Conservation (phyloP, 2,888 invertebrate genomes). For the Pherbina coryleti region DNA sequence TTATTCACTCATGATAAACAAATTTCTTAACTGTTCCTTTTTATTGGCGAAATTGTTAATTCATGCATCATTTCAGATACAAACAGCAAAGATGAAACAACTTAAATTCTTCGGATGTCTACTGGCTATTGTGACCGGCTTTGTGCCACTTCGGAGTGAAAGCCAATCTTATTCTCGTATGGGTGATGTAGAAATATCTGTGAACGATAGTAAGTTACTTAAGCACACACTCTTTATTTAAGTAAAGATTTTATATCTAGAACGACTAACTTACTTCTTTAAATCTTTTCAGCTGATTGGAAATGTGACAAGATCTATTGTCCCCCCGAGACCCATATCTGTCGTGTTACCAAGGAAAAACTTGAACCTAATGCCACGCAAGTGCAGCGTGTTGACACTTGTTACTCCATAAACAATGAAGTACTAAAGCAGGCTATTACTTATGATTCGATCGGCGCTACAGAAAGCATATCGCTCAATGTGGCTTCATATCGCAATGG, state of each 20-base stretch:
- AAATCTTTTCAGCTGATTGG: conserved; percentile 9
- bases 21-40: neutral
- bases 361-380: neutral
- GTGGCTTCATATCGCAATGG: conserved; percentile 7
- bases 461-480: neutral
- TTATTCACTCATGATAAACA: too few relatives aligned
- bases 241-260: neutral
- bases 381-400: neutral
- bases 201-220: neutral
- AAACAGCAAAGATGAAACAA: neutral
- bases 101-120: neutral
- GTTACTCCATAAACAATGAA: neutral
- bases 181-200: conserved; percentile 15
- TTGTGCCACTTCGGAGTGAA: neutral
- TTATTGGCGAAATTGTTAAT: neutral
- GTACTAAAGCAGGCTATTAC: neutral
- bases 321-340: conserved; percentile 7
- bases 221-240: neutral
- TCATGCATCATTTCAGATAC: neutral
- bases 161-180: neutral
- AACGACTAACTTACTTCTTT: neutral
- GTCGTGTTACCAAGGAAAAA: conserved; percentile 12
- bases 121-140: neutral
- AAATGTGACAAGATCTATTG: conserved; percentile 11
- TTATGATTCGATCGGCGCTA: neutral